These are phyloP conservation scores for Aphrophora alni DNA, from an alignment of 2,888 invertebrate genomes.

Conservation along the genomic window DNA sequence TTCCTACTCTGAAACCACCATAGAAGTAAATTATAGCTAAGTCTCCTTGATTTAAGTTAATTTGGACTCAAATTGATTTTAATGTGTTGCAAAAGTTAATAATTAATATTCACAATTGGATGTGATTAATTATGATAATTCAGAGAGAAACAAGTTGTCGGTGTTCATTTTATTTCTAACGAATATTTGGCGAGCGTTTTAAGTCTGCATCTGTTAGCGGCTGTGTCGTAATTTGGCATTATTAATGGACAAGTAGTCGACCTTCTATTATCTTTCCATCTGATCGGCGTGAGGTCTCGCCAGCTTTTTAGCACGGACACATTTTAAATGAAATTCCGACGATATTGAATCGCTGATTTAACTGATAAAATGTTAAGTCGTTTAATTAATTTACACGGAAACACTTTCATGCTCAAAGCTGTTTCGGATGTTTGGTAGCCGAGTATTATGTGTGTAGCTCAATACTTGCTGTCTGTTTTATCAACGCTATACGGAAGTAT, in stretches of 20 bases:
- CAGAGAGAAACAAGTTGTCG: conserved; percentile 1
- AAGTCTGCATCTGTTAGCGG: background rate
- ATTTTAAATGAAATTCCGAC: background rate
- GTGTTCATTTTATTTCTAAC: background rate
- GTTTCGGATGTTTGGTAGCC: too few species aligned
- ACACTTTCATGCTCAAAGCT: background rate
- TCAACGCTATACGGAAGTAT: too few species aligned
- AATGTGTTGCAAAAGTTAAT: background rate
- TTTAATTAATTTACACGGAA: background rate
- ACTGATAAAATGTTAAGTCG: background rate
- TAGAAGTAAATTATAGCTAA: background rate
- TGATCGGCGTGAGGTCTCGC: background rate
- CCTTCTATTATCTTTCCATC: background rate
- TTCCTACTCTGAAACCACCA: too few species aligned
- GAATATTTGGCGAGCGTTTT: background rate
- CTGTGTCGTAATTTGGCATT: background rate
- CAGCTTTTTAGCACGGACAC: background rate
- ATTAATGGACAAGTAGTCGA: background rate
- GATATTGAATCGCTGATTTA: background rate
- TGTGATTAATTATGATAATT: background rate
- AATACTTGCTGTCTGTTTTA: too few species aligned
- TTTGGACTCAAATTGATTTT: background rate
- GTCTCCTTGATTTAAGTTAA: background rate
- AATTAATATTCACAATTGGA: background rate
- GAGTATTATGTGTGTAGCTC: too few species aligned